Evolutionary conservation across 1,140 invertebrate genomes (phyloP).

Genomic region (Planococcus citri): DNA sequence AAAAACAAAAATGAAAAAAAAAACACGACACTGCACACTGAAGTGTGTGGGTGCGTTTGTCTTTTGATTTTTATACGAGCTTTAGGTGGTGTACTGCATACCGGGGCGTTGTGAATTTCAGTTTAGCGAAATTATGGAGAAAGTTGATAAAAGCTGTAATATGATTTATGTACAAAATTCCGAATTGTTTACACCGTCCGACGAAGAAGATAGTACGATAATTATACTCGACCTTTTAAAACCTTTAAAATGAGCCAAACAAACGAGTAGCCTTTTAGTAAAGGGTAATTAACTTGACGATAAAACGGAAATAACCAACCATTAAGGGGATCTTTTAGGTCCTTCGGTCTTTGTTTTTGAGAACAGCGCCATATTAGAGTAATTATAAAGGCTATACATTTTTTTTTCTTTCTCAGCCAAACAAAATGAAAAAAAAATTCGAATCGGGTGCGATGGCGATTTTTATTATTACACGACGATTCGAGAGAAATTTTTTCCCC

Average conservation of each 20-base stretch:
- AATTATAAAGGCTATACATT: not conserved
- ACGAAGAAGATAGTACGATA: not conserved
- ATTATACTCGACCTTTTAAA: constrained; percentile 7
- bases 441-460: not conserved
- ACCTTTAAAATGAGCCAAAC: constrained; percentile 6
- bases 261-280: not conserved
- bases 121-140: not conserved
- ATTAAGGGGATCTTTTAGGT: constrained; percentile 6
- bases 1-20: no score
- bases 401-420: not conserved
- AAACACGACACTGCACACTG: no score
- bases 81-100: no score
- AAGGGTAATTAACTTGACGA: constrained; percentile 2
- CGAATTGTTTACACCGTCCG: not conserved
- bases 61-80: no score
- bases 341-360: constrained; percentile 6
- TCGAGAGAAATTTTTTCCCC: not conserved
- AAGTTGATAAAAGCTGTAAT: constrained; percentile 7
- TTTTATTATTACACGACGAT: not conserved
- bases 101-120: not conserved
- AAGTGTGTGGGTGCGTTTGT: no score
- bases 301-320: constrained; percentile 6
- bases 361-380: not conserved
- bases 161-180: constrained; percentile 4
- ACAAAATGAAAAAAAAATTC: not conserved